phyloP scores from a whole-genome alignment of 1,140 invertebrate species.

The Pissodes strobi region DNA sequence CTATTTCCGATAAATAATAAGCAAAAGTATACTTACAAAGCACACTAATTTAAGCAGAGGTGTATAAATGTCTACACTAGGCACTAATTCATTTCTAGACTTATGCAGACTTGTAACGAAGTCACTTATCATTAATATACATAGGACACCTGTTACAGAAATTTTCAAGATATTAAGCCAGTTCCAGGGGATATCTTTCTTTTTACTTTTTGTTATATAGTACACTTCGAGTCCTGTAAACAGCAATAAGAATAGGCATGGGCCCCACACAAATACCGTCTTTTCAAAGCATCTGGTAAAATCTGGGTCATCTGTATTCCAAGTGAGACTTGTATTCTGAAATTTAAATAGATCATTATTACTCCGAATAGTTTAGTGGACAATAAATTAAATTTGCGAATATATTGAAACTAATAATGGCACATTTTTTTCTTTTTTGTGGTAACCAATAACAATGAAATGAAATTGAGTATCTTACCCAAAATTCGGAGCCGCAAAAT shows the following conservation, averaged over 20 bases:
- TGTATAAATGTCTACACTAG: conserved; percentile 71
- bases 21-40: conserved; percentile 70
- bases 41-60: conserved; percentile 75
- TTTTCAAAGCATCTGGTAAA: conserved; percentile 87
- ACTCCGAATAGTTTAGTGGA: not conserved
- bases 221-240: conserved; percentile 78
- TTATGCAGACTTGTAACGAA: conserved; percentile 28
- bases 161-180: conserved; percentile 79
- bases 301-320: conserved; percentile 81
- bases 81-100: conserved; percentile 57
- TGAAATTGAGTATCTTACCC: conserved; percentile 59
- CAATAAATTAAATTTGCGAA: not conserved
- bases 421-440: too few relatives aligned
- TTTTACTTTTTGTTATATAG: conserved; percentile 76
- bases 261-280: conserved; percentile 84
- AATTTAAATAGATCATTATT: conserved; percentile 22
- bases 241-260: conserved; percentile 83
- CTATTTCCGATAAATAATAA: too few relatives aligned
- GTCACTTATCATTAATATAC: conserved; percentile 68
- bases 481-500: conserved; percentile 67
- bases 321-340: conserved; percentile 61
- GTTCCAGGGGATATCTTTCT: conserved; percentile 80
- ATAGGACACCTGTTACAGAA: conserved; percentile 66
- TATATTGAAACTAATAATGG: not conserved
- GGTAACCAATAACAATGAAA: too few relatives aligned